Evolutionary conservation across 1,140 invertebrate genomes (phyloP), one percentile per base, ranked within the genome.

Genomic region (Calliopsis andreniformis): DNA sequence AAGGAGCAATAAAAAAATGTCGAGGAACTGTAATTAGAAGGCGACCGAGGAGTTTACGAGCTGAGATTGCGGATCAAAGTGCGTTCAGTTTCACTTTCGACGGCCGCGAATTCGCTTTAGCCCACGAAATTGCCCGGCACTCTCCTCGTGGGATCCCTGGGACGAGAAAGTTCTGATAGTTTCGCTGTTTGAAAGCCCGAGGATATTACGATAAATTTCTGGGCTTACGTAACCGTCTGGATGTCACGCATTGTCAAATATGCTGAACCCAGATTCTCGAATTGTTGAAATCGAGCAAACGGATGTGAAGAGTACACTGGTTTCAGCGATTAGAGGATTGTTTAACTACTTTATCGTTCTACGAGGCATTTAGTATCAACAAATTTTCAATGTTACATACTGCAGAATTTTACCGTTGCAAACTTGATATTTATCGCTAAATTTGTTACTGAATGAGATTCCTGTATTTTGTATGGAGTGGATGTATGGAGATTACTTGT

Each of bases 81-180:
- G 0, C 42, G 6, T 25, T 61, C 32, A 56, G 77, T 85, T 84
- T 85, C 82, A 81, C 79, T 84, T 81, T 85, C 70, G 49, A 30
- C 6, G 8, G 20, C 18, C 62, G 69, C n/a, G 4, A 49, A 72
- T 76, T 49, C 23, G 55, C 62, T 55, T 61, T 58, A 51, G 16
- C 7, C 28, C 25, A 25, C 66, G 76, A 58, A 76, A 61, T 59
- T 14, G 49, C 39, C n/a, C 12, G 20, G 1, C 18, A 20, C 59
- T 7, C 18, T 14, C 45, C 51, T 49, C 39, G 30, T n/a, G 14
- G 71, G 64, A 75, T 67, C 72, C 63, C 79, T 68, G 35, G 20
- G 25, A 42, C 30, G 78, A 83, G 81, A 84, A 84, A 83, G 66
- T 64, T 12, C 18, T 62, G 32, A 56, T 35, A 66, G 79, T 84